A percentile compares a stretch with the other conserved stretches of the same genome.
phyloP scores from a whole-genome alignment of 1,140 invertebrate genomes.

The Drosophila pallidifrons region DNA sequence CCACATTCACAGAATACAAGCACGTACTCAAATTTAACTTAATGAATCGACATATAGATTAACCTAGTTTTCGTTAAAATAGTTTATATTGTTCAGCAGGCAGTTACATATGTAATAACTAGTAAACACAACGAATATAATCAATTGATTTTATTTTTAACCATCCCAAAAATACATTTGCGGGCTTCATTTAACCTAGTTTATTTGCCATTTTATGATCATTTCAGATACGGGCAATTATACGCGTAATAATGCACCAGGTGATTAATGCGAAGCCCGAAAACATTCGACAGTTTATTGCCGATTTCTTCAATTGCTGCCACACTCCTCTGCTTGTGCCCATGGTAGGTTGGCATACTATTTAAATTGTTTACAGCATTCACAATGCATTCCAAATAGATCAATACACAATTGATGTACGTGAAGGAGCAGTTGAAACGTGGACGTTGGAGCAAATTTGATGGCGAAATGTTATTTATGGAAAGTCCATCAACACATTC shows the following conservation, averaged over 20 bases:
- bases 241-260: constrained; percentile 62
- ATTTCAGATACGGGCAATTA: constrained; percentile 64
- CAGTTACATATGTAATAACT: too few species aligned
- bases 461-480: constrained; percentile 67
- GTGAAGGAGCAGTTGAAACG: constrained; percentile 62
- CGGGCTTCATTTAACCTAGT: too few species aligned
- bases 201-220: constrained; percentile 1
- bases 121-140: too few species aligned
- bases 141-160: too few species aligned
- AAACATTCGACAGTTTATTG: constrained; percentile 51
- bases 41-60: too few species aligned
- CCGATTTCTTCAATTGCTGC: constrained; percentile 58
- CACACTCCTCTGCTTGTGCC: constrained; percentile 54
- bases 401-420: constrained; percentile 66
- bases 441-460: constrained; percentile 69
- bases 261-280: constrained; percentile 57
- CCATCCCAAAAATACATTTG: too few species aligned
- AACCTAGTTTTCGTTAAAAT: too few species aligned
- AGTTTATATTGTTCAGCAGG: too few species aligned
- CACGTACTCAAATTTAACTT: too few species aligned
- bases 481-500: constrained; percentile 65
- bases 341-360: constrained; percentile 39
- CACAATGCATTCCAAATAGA: constrained; percentile 18
- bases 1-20: too few species aligned
- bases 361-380: not conserved